phyloP scores from a whole-genome alignment of 2,888 invertebrate species.

The Chromoteleia sp. region DNA sequence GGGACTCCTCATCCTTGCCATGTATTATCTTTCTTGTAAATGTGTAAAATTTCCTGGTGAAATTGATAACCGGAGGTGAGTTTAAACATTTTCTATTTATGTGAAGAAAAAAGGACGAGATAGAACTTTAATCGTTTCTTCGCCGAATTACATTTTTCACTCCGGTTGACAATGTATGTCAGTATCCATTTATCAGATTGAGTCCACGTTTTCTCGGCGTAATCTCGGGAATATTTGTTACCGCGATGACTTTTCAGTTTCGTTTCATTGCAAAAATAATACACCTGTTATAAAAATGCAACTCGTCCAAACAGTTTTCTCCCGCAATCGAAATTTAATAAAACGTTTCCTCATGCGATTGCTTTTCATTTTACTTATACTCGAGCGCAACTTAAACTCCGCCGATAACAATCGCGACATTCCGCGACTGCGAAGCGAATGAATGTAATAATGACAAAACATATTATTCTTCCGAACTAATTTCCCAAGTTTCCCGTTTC shows the following conservation, averaged over 20 bases:
- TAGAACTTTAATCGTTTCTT: constrained; percentile 50
- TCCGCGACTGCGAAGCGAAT: background rate
- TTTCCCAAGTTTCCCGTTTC: constrained; percentile 38
- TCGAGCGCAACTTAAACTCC: background rate
- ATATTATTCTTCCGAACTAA: constrained; percentile 51
- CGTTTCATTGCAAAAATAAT: constrained; percentile 24
- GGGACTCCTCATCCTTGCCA: constrained; percentile 24
- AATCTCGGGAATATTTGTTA: constrained; percentile 29
- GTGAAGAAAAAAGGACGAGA: constrained; percentile 14
- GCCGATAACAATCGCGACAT: background rate
- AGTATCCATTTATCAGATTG: constrained; percentile 56
- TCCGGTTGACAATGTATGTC: constrained; percentile 47
- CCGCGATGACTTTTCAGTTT: constrained; percentile 28
- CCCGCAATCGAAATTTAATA: constrained; percentile 19
- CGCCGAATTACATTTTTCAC: constrained; percentile 49
- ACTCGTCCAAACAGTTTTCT: background rate
- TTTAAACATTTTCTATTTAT: constrained; percentile 51
- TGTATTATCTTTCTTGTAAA: constrained; percentile 56
- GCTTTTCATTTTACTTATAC: background rate
- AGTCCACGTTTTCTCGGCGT: background rate
- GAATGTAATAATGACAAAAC: constrained; percentile 28
- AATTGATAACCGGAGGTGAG: constrained; percentile 55
- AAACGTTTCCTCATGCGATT: background rate
- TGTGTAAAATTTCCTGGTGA: constrained; percentile 50
- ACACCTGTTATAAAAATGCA: constrained; percentile 39